phyloP scores from a whole-genome alignment of 2,113 vertebrate species.

The Geothlypis trichas region DNA sequence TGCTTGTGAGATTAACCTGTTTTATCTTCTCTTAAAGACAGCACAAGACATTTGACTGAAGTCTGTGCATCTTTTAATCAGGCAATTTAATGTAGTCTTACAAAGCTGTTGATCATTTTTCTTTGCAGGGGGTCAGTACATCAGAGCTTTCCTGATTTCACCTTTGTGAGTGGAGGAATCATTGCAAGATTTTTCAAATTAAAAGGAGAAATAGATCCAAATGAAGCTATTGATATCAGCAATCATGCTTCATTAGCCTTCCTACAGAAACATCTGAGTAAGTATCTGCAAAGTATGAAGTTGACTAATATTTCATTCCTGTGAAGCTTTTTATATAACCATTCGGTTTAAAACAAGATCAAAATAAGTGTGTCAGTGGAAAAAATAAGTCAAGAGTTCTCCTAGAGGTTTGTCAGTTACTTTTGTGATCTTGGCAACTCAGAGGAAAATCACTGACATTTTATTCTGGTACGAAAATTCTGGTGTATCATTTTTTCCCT shows the following conservation, averaged over 20 bases:
- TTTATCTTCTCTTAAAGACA: neutral
- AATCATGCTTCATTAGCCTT: conserved; percentile 94
- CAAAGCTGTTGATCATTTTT: neutral
- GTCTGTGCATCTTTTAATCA: neutral
- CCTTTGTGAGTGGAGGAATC: conserved; percentile 85
- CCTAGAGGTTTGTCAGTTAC: neutral
- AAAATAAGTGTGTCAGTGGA: neutral
- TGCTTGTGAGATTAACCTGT: neutral
- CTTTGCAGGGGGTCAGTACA: conserved; percentile 88
- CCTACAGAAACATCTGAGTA: conserved; percentile 91
- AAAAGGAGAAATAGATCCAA: conserved; percentile 89
- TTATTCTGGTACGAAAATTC: neutral
- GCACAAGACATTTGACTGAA: neutral
- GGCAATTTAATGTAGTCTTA: neutral
- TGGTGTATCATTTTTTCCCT: neutral
- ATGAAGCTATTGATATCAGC: conserved; percentile 84
- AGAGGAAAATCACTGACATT: neutral
- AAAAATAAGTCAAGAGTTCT: neutral
- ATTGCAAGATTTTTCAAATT: conserved; percentile 84
- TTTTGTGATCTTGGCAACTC: neutral
- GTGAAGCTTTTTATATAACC: neutral
- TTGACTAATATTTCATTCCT: neutral
- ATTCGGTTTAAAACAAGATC: neutral
- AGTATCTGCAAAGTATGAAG: conserved; percentile 35
- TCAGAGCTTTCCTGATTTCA: conserved; percentile 95